phyloP scores from a whole-genome alignment of 2,888 invertebrate species.

The Brachyopa scutellaris region DNA sequence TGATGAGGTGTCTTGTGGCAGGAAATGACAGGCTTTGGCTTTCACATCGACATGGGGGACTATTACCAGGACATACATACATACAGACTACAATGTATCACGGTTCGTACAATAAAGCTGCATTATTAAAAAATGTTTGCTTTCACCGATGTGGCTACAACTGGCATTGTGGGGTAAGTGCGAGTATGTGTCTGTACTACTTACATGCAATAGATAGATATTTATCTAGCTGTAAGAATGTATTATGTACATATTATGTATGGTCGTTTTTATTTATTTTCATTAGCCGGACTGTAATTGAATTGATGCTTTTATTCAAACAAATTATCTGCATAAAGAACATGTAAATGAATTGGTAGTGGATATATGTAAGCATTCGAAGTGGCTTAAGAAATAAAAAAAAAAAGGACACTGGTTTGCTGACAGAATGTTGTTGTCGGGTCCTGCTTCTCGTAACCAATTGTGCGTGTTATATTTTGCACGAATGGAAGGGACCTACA shows the following conservation, averaged over 20 bases:
- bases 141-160: conserved; percentile 3
- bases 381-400: too few relatives aligned
- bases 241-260: too few relatives aligned
- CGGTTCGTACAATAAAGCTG: not conserved
- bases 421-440: too few relatives aligned
- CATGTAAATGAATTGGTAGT: too few relatives aligned
- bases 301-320: conserved; percentile 10
- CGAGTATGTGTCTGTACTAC: too few relatives aligned
- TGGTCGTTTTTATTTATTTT: not conserved
- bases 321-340: conserved; percentile 10
- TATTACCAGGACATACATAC: conserved; percentile 15
- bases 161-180: not conserved
- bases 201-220: not conserved
- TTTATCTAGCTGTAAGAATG: too few relatives aligned
- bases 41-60: conserved; percentile 23
- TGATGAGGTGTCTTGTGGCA: conserved; percentile 68
- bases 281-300: not conserved
- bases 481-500: too few relatives aligned
- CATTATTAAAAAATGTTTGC: conserved; percentile 25
- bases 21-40: conserved; percentile 55
- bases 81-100: not conserved
- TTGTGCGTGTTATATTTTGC: too few relatives aligned
- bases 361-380: too few relatives aligned
- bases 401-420: too few relatives aligned
- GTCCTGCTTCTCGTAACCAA: too few relatives aligned